Percentiles rank a stretch among this genome's conserved stretches.
phyloP scores from a whole-genome alignment of 2,797 vertebrate genomes.

The Pangasius larnaudii region DNA sequence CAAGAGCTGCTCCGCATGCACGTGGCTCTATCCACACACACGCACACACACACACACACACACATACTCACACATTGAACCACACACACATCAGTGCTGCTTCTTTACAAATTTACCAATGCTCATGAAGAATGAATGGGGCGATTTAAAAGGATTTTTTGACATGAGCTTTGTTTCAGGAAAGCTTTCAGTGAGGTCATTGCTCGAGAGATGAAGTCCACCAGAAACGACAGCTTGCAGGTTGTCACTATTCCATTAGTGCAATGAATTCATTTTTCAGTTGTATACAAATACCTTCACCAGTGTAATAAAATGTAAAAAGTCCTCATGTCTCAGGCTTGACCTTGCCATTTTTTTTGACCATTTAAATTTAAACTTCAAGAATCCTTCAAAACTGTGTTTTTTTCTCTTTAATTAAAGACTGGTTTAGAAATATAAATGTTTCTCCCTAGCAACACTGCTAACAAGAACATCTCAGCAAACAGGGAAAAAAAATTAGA shows the following conservation, averaged over 20 bases:
- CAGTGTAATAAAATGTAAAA: not conserved
- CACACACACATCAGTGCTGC: constrained; percentile 4
- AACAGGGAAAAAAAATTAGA: not conserved
- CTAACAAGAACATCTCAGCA: not conserved
- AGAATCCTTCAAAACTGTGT: not conserved
- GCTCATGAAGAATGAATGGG: not conserved
- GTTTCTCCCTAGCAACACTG: not conserved
- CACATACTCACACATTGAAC: too few species aligned
- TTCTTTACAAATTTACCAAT: not conserved
- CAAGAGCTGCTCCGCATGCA: constrained; percentile 46
- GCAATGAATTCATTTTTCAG: not conserved
- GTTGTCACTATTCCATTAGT: not conserved
- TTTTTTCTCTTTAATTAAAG: not conserved
- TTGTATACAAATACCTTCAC: not conserved
- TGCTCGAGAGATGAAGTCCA: not conserved
- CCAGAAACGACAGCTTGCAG: constrained; percentile 22
- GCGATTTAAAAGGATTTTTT: not conserved
- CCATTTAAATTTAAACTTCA: not conserved
- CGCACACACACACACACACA: not conserved
- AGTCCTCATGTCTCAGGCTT: not conserved
- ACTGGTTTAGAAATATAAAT: not conserved
- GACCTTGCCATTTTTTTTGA: not conserved
- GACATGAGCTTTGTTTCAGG: not conserved
- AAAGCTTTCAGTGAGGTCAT: not conserved
- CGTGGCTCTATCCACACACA: not conserved